Base-by-base conservation (phyloP, 1,140 invertebrate species). In the Parapsyche elsis region DNA sequence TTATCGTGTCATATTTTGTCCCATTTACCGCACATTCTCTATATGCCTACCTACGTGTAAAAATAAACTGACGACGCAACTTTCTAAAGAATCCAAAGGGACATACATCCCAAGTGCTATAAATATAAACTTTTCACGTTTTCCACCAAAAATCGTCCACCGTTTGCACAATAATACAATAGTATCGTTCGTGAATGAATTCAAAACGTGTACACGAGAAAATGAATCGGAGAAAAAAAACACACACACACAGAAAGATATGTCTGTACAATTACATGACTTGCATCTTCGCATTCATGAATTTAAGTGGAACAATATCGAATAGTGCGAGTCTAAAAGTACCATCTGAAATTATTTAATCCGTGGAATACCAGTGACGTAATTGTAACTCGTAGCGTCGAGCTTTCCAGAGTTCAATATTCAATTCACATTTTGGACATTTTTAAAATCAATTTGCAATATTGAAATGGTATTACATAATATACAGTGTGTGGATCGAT, bases 1-100 rank as follows among this genome's bases (percentile, higher is more conserved):
- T 77, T 64, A 64, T 57, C 75, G 59, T 77, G 75, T 77, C 75
- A 77, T 77, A 77, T 77, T 77, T 64, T 64, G 75, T 77, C 46
- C 75, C 45, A 77, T 77, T 77, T 77, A 77, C 45, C 64, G 64
- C 64, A 67, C 64, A 67, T 67, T 67, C 64, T 67, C 64, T 67
- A 67, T 26, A 26, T 26, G 24, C 9, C 23, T 26, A 26, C 9
- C 23, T 23, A 26, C 10, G 64, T 26, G 21, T 12, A 67, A 19
- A 67, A 21, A 61, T 24, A 61, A 61, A 21, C 12, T 10, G 49
- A 61, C 59, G 21, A 67, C 21, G 21, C 59, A 23, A 67, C 64
- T 67, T 67, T 67, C 64, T 67, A 67, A 67, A 53, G 16, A 19
- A 19, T n/a, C 16, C 16, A 19, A 16, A 19, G 57, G 16, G 21